These are phyloP conservation scores for Sinocyclocheilus anophthalmus DNA, from an alignment of 2,113 vertebrate genomes.

Conservation along the genomic window DNA sequence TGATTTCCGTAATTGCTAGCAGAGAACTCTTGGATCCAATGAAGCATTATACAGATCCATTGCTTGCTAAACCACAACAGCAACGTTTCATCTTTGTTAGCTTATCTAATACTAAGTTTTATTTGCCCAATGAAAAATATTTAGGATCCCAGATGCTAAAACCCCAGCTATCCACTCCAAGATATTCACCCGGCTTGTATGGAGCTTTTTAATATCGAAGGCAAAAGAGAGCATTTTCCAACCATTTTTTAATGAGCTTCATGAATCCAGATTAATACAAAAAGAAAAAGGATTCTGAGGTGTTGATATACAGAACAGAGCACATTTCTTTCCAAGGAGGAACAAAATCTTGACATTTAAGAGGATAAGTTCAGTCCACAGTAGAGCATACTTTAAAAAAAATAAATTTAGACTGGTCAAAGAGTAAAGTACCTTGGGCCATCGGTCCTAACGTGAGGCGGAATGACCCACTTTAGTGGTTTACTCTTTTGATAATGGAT, in stretches of 20 bases:
- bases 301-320: conserved; percentile 62
- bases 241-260: conserved; percentile 69
- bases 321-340: conserved; percentile 59
- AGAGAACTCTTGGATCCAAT: conserved; percentile 85
- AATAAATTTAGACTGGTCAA: conserved; percentile 53
- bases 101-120: background rate
- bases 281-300: conserved; percentile 47
- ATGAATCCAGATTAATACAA: conserved; percentile 66
- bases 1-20: conserved; percentile 84
- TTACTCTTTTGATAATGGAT: conserved; percentile 61
- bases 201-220: conserved; percentile 31
- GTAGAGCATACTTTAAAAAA: conserved; percentile 53
- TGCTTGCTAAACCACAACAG: conserved; percentile 40
- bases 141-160: background rate
- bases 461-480: conserved; percentile 47
- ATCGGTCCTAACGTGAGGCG: conserved; percentile 29
- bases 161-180: background rate
- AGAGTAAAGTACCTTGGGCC: conserved; percentile 57
- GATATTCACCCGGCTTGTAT: background rate
- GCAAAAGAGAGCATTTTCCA: conserved; percentile 62
- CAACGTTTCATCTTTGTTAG: background rate
- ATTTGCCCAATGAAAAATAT: background rate
- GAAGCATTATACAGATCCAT: conserved; percentile 71
- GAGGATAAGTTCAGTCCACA: conserved; percentile 58
- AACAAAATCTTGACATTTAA: conserved; percentile 60